Percentiles rank a stretch among this genome's conserved stretches.
phyloP scores from a whole-genome alignment of 2,888 invertebrate species.

The Pollenia labialis region DNA sequence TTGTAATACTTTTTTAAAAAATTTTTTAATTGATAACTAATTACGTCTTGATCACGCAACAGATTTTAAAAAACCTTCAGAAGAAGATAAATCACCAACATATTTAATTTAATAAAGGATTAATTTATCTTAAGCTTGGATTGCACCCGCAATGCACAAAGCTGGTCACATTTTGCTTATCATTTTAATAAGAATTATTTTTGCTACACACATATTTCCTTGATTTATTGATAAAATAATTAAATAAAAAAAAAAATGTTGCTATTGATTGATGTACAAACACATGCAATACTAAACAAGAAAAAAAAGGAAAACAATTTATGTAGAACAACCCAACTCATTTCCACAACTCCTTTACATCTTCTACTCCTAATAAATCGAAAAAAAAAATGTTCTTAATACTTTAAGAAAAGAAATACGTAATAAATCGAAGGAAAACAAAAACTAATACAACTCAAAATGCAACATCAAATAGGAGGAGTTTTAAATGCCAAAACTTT shows the following conservation, averaged over 20 bases:
- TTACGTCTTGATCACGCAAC: too few relatives aligned
- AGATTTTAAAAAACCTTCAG: too few relatives aligned
- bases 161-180: too few relatives aligned
- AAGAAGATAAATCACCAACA: too few relatives aligned
- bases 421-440: not conserved
- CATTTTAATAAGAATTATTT: not conserved
- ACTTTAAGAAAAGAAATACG: constrained; percentile 28
- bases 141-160: too few relatives aligned
- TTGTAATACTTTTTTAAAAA: too few relatives aligned
- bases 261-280: constrained; percentile 46
- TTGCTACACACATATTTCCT: not conserved
- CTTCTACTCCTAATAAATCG: not conserved
- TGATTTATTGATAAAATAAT: not conserved
- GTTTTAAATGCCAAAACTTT: constrained; percentile 74
- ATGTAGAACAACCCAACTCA: constrained; percentile 44
- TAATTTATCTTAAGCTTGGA: too few relatives aligned
- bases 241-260: not conserved
- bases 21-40: too few relatives aligned
- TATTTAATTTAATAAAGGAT: too few relatives aligned
- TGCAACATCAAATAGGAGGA: constrained; percentile 75
- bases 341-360: constrained; percentile 28
- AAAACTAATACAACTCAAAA: constrained; percentile 52
- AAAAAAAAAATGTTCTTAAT: constrained; percentile 36
- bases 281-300: constrained; percentile 34
- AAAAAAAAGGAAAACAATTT: constrained; percentile 38